Conservation (phyloP, 2,888 invertebrate genomes). For the Lasioglossum pauxillum region DNA sequence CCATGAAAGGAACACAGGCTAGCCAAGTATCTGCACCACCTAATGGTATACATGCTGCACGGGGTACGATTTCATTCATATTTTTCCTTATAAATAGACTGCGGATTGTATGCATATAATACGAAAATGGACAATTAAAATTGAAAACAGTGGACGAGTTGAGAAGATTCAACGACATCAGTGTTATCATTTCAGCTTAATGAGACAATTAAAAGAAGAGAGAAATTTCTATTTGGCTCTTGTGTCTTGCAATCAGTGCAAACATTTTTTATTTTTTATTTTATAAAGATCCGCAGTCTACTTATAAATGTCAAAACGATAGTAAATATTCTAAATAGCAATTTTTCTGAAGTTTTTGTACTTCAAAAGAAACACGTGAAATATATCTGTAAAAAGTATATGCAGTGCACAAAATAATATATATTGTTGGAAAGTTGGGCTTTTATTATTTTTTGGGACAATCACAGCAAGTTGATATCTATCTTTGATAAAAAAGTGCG, state of each 20-base stretch:
- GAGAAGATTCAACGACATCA: too few relatives aligned
- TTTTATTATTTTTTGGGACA: not conserved
- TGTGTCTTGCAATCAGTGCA: too few relatives aligned
- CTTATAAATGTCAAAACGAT: too few relatives aligned
- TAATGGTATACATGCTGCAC: slow-evolving; percentile 69
- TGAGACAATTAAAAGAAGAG: too few relatives aligned
- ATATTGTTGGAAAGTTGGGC: not conserved
- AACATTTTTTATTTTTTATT: too few relatives aligned
- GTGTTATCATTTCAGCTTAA: too few relatives aligned
- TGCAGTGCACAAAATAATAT: not conserved
- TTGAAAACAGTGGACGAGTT: too few relatives aligned
- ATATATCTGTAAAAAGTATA: not conserved
- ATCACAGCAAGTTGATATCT: not conserved
- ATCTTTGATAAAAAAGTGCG: not conserved
- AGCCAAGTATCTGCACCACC: slow-evolving; percentile 73
- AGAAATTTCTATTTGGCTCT: too few relatives aligned
- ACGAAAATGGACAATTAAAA: too few relatives aligned
- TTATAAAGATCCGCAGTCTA: too few relatives aligned
- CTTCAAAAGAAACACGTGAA: not conserved
- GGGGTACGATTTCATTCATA: slow-evolving; percentile 66
- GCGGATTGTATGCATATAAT: too few relatives aligned
- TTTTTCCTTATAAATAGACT: not conserved
- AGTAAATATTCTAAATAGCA: not conserved
- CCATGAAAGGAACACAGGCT: slow-evolving; percentile 73
- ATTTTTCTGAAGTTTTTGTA: not conserved